These are phyloP conservation scores for Oryzias javanicus DNA, from an alignment of 2,113 vertebrate genomes.

Conservation along the genomic window DNA sequence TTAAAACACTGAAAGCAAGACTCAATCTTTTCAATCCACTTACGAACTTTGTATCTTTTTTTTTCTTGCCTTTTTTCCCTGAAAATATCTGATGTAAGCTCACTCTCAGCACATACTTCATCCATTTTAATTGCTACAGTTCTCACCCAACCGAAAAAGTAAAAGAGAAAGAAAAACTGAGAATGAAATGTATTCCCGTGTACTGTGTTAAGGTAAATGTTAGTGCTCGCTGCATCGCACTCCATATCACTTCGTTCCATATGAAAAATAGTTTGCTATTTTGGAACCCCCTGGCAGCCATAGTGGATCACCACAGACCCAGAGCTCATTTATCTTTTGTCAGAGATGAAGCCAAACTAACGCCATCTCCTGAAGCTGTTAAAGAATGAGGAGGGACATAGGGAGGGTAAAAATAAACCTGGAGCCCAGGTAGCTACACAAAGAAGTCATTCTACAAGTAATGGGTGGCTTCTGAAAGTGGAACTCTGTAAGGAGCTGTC, in stretches of 20 bases:
- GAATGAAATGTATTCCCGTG: conserved; percentile 85
- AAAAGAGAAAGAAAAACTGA: conserved; percentile 77
- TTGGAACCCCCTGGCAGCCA: conserved; percentile 99
- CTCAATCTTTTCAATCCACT: conserved; percentile 36
- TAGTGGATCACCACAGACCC: conserved; percentile 94
- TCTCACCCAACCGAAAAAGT: conserved; percentile 62
- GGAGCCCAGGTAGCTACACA: conserved; percentile 83
- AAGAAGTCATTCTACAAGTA: conserved; percentile 83
- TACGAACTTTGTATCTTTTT: conserved; percentile 33
- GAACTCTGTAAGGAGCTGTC: conserved; percentile 73
- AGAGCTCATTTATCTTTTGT: conserved; percentile 99
- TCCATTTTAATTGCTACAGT: conserved; percentile 56
- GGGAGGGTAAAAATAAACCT: conserved; percentile 93
- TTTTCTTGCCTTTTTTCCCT: conserved; percentile 14
- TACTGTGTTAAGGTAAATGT: conserved; percentile 84
- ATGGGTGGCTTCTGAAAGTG: conserved; percentile 85
- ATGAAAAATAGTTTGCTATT: conserved; percentile 99
- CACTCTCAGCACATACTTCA: conserved; percentile 14
- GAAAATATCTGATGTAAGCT: conserved; percentile 4
- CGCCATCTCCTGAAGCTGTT: conserved; percentile 92
- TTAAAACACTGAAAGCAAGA: conserved; percentile 23
- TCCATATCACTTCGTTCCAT: conserved; percentile 92
- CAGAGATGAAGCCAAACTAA: conserved; percentile 98
- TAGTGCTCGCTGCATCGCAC: conserved; percentile 91
- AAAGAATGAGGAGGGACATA: conserved; percentile 91